Evolutionary conservation across 2,113 vertebrate genomes (phyloP), one percentile per base, ranked within the genome.

Genomic region (Erinaceus europaeus): DNA sequence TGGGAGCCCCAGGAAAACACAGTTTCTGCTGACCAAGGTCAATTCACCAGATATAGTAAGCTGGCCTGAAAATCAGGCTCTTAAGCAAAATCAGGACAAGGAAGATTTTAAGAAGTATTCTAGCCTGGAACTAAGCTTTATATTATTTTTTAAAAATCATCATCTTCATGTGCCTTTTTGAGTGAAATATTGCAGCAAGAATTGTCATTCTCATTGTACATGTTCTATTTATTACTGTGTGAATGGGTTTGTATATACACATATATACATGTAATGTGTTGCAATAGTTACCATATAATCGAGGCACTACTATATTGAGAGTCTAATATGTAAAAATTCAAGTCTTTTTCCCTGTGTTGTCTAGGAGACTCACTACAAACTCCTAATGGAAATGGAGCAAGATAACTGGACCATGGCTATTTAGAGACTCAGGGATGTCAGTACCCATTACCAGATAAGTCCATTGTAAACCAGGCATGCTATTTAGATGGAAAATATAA

Each of bases 1-100:
- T 13, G 34, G 36, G 61, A 57, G 7, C 69, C 40, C 27, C 42
- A 34, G 78, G 32, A 77, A 92, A 71, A 87, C 81, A 32, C 36
- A 77, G 84, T 91, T 84, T 44, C 53, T 95, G 57, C 44, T 65
- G 86, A 73, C 27, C 9, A 15, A 80, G 76, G 68, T 52, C 48
- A 57, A 81, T 55, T 83, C 73, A 48, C 42, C 10, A 69, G 62
- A 18, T 91, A 27, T 74, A 68, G 72, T 61, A 68, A 38, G 13
- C 6, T 91, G 53, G 74, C 59, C 17, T 59, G 18, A 40, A 38
- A 15, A 61, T 78, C 5, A 38, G 73, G 15, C 34, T 68, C 9
- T 64, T 11, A 52, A 48, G 34, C 52, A 55, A 40, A 67, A 84
- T 78, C 36, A 36, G 65, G 69, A 74, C 65, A 42, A 75, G 67